Evolutionary conservation across 2,113 vertebrate genomes (phyloP).

Genomic region (Ameiurus melas): DNA sequence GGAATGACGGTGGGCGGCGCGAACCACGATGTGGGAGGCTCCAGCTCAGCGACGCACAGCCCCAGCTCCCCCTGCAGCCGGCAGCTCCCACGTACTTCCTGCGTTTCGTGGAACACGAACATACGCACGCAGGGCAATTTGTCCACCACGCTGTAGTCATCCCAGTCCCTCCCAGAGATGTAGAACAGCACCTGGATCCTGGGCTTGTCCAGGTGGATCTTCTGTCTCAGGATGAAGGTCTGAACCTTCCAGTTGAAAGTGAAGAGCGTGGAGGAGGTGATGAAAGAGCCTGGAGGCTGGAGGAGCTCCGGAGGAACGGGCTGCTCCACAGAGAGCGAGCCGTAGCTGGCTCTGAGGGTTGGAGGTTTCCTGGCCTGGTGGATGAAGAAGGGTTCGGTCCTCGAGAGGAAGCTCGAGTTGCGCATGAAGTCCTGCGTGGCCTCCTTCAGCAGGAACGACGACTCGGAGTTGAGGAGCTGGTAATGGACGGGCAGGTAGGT

Average conservation of each 20-base stretch:
- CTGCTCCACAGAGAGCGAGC: constrained; percentile 82
- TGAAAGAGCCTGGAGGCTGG: constrained; percentile 67
- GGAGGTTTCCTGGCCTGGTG: constrained; percentile 81
- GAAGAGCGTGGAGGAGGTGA: constrained; percentile 72
- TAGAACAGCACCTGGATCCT: constrained; percentile 89
- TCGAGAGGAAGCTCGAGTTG: constrained; percentile 86
- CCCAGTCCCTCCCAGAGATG: constrained; percentile 88
- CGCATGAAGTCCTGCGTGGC: constrained; percentile 83
- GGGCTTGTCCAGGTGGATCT: constrained; percentile 80
- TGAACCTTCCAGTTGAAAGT: constrained; percentile 87
- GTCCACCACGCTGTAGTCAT: constrained; percentile 74
- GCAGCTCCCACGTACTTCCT: constrained; percentile 86
- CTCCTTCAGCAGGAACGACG: constrained; percentile 88
- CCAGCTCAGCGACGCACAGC: constrained; percentile 85
- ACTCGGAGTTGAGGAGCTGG: constrained; percentile 78
- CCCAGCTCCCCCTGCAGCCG: constrained; percentile 80
- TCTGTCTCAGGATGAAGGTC: constrained; percentile 80
- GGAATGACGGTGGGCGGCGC: constrained; percentile 71
- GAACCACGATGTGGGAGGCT: constrained; percentile 86
- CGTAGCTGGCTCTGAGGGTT: constrained; percentile 82
- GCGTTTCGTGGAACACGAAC: constrained; percentile 89
- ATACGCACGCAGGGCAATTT: constrained; percentile 87
- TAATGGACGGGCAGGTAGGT: constrained; percentile 92
- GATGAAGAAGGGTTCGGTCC: constrained; percentile 85
- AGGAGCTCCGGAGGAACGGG: constrained; percentile 81